These are phyloP conservation scores for Telmatherina bonti DNA, from an alignment of 2,797 vertebrate genomes.

Conservation along the genomic window DNA sequence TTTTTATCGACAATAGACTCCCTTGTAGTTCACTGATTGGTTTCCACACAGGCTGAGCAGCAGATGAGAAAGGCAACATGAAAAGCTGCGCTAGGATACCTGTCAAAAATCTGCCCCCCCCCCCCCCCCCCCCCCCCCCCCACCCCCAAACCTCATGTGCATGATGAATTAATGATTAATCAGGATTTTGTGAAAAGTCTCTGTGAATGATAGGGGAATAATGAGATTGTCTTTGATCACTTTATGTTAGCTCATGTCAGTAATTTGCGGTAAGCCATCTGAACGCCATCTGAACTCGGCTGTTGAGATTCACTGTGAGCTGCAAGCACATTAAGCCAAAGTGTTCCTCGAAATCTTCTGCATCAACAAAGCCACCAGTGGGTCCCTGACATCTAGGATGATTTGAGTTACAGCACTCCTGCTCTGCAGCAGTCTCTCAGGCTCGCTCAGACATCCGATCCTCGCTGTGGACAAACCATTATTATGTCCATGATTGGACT, in stretches of 20 bases:
- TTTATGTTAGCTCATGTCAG: conserved; percentile 52
- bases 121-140: conserved; percentile 60
- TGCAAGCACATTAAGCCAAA: conserved; percentile 27
- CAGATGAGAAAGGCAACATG: conserved; percentile 64
- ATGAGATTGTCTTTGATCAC: conserved; percentile 73
- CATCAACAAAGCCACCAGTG: conserved; percentile 29
- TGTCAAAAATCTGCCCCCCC: conserved; percentile 68
- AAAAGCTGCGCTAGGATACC: conserved; percentile 68
- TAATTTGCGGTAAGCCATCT: conserved; percentile 61
- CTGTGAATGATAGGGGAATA: conserved; percentile 65
- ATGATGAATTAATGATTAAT: conserved; percentile 75
- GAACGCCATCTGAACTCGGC: conserved; percentile 53
- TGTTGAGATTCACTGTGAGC: conserved; percentile 37
- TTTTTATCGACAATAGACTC: conserved; percentile 66
- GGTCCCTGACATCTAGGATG: conserved; percentile 38
- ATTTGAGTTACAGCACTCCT: conserved; percentile 47
- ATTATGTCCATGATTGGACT: conserved; percentile 81
- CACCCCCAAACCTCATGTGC: conserved; percentile 50
- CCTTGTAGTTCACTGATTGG: conserved; percentile 64
- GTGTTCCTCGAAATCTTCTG: conserved; percentile 36
- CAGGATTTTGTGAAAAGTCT: conserved; percentile 54
- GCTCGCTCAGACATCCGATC: conserved; percentile 68
- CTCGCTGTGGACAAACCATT: conserved; percentile 86
- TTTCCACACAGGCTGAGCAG: conserved; percentile 49
- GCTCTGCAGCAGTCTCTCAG: conserved; percentile 43